Base-by-base conservation (phyloP, 2,113 vertebrate species). In the Neopipo cinnamomea region DNA sequence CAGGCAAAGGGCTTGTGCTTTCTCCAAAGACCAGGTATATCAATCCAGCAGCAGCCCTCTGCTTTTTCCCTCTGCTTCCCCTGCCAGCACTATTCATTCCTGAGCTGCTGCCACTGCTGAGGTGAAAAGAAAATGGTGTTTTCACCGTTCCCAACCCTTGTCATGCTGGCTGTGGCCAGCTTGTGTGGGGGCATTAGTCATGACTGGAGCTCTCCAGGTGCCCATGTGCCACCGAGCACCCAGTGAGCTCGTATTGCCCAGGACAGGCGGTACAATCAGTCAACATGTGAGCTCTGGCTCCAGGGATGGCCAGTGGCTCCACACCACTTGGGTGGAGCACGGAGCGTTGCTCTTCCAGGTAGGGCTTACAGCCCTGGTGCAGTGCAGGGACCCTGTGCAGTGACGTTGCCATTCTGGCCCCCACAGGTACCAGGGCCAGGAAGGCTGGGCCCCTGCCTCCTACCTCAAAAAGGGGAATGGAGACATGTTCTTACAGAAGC, bases 401-500 rank as follows among this genome's bases (percentile, higher is more conserved):
- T 92, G 79, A 88, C 6, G 0, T n/a, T 42, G 56, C 58, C 2
- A 0, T 79, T 91, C 56, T 70, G 62, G 62, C 16, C 89, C 44
- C 77, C 5, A 2, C 97, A 99, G 99, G 98, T 98, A 98, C 96
- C 99, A 99, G 93, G 99, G 98, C 41, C 98, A 98, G 89, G 99
- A 99, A 97, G 99, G 99, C 97, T 99, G 99, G 99, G 99, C 99
- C 80, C 99, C 99, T 0, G 99, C 99, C 37, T 99, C 99, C 55
- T 99, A 99, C 97, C 98, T 99, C 75, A 99, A 98, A 96, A 99
- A 99, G 92, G 97, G 93, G 2, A 98, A 97, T 4, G 98, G 97
- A n/a, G 99, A 99, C 50, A 97, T 97, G 59, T 96, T 98, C 81
- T 96, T 97, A 1, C 98, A 98, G 47, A 99, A 99, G 94, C 97